Evolutionary conservation across 2,888 invertebrate species (phyloP).

Genomic region (Periphyllus acericola): DNA sequence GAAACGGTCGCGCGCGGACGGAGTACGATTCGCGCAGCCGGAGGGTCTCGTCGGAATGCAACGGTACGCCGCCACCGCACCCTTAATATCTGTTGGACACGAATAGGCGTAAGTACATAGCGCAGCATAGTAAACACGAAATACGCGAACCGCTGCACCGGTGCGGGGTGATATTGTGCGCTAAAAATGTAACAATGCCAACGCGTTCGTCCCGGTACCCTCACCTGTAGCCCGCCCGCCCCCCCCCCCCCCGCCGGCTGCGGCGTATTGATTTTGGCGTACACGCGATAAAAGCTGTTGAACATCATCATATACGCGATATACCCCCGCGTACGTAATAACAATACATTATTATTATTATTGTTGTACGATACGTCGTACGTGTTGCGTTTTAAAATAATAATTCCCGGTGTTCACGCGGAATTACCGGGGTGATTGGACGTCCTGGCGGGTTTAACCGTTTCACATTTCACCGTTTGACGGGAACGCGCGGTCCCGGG

Average conservation of each 20-base stretch:
- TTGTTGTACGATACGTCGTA: no score
- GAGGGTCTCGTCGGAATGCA: neutral
- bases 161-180: neutral
- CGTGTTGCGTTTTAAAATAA: neutral
- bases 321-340: neutral
- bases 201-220: neutral
- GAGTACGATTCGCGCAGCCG: no score
- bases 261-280: conserved; percentile 7
- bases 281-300: neutral
- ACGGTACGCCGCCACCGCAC: neutral
- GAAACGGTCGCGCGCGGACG: no score
- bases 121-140: no score
- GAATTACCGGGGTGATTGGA: neutral
- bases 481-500: neutral
- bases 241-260: no score
- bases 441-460: neutral
- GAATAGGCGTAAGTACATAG: no score
- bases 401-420: neutral
- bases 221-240: conserved; percentile 23
- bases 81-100: no score
- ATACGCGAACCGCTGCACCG: neutral
- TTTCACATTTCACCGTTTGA: neutral
- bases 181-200: neutral
- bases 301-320: no score
- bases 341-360: neutral